Base-by-base conservation (phyloP, 2,797 vertebrate species). In the Kryptolebias ocellatus region DNA sequence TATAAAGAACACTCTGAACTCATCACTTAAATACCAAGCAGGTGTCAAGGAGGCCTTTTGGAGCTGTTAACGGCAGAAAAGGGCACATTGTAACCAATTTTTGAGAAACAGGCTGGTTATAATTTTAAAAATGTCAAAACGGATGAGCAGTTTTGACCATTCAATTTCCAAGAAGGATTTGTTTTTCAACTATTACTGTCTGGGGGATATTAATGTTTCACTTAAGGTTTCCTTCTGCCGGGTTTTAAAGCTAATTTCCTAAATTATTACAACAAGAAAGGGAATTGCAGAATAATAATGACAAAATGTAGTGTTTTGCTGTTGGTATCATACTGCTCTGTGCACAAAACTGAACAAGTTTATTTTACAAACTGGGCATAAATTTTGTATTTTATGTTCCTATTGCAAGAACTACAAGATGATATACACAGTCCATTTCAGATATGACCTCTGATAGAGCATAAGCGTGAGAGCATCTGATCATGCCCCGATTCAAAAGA, bases 401-500 rank as follows among this genome's bases (percentile, higher is more conserved):
- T 37, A 49, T 31, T 51, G 14, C 20, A 14, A 9, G 46, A 42
- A 47, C 29, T 44, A 49, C 31, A 29, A 0, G 6, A 47, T 53
- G 28, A 39, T 53, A 10, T 18, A 47, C 47, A 58, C 60, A 47
- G 61, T 57, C 54, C 45, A 31, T 67, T 60, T 54, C 73, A 70
- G 55, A 70, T 57, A 61, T 70, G 72, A 81, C 79, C 79, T 78
- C 67, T 64, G 60, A 77, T 67, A 68, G 47, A 72, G 64, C 53
- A 27, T 27, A 57, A 75, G 70, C 64, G 34, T 18, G 54, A n/a
- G 60, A 76, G 74, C 79, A 64, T 74, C 72, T 72, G 66, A 77
- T 77, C 67, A 64, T 62, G 50, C 64, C 61, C 74, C 31, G 53
- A 69, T 74, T 79, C 66, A 61, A 74, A 69, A 82, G 76, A 66